A percentile compares a stretch with the other conserved stretches of the same genome.
Conservation (phyloP, 1,140 invertebrate genomes). For the Pemphigus obesinymphae region DNA sequence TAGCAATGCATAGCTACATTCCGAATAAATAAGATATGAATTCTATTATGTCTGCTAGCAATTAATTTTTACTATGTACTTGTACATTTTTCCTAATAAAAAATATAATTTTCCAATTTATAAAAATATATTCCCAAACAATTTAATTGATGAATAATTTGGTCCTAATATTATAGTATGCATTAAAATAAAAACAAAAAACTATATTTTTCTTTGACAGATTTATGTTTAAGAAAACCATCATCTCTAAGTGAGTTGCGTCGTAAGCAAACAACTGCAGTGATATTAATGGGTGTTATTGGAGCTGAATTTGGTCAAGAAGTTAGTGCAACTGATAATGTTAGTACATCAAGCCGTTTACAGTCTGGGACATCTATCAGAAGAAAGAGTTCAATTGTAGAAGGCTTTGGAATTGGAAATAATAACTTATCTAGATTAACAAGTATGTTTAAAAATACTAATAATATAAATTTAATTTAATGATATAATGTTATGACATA, state of each 20-base stretch:
- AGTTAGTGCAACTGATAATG: constrained; percentile 54
- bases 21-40: no score
- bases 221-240: constrained; percentile 64
- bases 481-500: not conserved
- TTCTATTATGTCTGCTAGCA: no score
- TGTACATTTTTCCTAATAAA: no score
- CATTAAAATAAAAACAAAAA: no score
- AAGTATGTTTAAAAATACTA: constrained; percentile 55
- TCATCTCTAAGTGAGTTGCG: constrained; percentile 82
- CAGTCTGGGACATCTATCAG: constrained; percentile 53
- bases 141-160: no score
- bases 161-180: no score
- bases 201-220: constrained; percentile 48
- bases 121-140: no score
- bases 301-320: constrained; percentile 97
- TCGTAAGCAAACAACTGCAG: constrained; percentile 92
- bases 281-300: constrained; percentile 93
- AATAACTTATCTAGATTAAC: constrained; percentile 86
- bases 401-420: constrained; percentile 87
- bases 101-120: no score
- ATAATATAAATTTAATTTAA: not conserved
- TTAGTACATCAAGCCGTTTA: constrained; percentile 37
- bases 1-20: no score
- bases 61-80: no score
- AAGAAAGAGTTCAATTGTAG: constrained; percentile 76